Evolutionary conservation across 2,888 invertebrate species (phyloP).

Genomic region (Leucoma salicis): DNA sequence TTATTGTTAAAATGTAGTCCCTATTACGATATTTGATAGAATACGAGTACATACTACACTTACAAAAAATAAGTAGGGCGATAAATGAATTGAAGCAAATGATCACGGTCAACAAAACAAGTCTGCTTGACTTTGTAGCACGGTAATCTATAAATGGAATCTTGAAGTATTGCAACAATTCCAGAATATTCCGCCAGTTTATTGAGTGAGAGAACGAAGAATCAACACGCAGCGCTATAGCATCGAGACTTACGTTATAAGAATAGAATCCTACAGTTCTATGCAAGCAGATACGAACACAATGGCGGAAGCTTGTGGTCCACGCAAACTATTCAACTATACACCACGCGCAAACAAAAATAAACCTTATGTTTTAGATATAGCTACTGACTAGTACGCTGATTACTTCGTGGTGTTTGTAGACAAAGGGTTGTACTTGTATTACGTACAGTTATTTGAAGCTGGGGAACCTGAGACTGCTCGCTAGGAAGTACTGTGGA

Average conservation of each 20-base stretch:
- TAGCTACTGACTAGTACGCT: slow-evolving; percentile 31
- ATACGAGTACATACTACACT: too few species aligned
- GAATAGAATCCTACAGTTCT: slow-evolving; percentile 33
- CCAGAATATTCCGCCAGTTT: too few species aligned
- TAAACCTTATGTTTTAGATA: slow-evolving; percentile 23
- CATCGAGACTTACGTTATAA: slow-evolving; percentile 22
- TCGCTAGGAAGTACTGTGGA: slow-evolving; percentile 16
- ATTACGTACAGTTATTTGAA: slow-evolving; percentile 51
- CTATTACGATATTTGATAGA: too few species aligned
- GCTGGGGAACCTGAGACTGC: slow-evolving; percentile 45
- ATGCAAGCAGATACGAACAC: slow-evolving; percentile 44
- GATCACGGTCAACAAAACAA: too few species aligned
- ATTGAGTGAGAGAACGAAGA: too few species aligned
- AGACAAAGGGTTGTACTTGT: slow-evolving; percentile 35
- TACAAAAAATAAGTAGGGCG: too few species aligned
- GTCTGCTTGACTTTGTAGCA: too few species aligned
- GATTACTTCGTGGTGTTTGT: slow-evolving; percentile 25
- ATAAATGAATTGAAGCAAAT: too few species aligned
- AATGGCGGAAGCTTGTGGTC: slow-evolving; percentile 59
- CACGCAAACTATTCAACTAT: slow-evolving; percentile 18
- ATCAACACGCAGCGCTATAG: slow-evolving; percentile 24
- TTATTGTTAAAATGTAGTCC: too few species aligned
- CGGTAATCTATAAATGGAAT: too few species aligned
- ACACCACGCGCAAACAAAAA: slow-evolving; percentile 19
- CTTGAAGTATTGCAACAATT: too few species aligned